These are phyloP conservation scores for Brienomyrus longianalis DNA, from an alignment of 2,113 vertebrate genomes.

Conservation along the genomic window DNA sequence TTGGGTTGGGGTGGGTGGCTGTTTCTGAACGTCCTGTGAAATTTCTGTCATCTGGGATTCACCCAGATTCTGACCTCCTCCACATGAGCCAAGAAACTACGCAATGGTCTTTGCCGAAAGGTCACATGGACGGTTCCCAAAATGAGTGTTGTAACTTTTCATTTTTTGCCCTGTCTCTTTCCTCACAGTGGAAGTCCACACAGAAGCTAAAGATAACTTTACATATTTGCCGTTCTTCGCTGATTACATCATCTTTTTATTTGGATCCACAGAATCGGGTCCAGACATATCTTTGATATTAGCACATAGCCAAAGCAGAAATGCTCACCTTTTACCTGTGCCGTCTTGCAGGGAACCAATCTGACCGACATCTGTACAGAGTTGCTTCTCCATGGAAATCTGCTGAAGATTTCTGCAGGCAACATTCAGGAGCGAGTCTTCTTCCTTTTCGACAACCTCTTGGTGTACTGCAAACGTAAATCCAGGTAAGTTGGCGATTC, in stretches of 20 bases:
- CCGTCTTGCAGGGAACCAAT: constrained; percentile 78
- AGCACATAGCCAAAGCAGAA: not conserved
- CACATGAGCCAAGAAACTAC: not conserved
- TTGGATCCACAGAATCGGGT: not conserved
- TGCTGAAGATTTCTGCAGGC: constrained; percentile 95
- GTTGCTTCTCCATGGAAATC: constrained; percentile 83
- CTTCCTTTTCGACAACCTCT: constrained; percentile 96
- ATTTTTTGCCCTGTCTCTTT: not conserved
- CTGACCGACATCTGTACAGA: constrained; percentile 95
- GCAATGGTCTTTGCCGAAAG: not conserved
- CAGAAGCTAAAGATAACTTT: not conserved
- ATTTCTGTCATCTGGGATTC: not conserved
- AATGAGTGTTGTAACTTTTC: not conserved
- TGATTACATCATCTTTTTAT: not conserved
- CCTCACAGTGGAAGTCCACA: not conserved
- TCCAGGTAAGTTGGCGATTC: constrained; percentile 68
- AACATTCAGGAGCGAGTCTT: constrained; percentile 97
- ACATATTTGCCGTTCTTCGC: not conserved
- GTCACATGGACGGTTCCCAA: not conserved
- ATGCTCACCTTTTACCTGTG: not conserved
- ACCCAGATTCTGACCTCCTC: not conserved
- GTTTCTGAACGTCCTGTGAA: not conserved
- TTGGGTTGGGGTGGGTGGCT: not conserved
- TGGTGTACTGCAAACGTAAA: constrained; percentile 97
- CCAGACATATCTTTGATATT: not conserved